Percentiles rank a stretch among this genome's conserved stretches.
Conservation (phyloP, 1,140 invertebrate genomes). For the Planococcus citri region DNA sequence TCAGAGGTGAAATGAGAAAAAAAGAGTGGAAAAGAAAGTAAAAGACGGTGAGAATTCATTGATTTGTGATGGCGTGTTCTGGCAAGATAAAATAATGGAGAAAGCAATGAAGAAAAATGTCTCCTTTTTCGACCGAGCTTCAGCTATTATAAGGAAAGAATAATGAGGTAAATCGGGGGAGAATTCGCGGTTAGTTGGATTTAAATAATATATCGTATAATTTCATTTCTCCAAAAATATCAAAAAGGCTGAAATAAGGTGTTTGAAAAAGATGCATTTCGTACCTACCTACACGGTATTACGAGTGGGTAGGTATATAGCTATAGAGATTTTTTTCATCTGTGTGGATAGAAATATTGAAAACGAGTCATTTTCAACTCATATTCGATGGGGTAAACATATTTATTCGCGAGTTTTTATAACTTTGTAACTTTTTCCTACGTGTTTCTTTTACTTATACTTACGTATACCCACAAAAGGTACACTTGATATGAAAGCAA, state of each 20-base stretch:
- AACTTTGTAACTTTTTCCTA: no score
- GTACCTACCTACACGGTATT: no score
- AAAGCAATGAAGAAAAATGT: conserved; percentile 7
- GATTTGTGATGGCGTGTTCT: conserved; percentile 6
- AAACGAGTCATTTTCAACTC: no score
- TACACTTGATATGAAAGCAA: no score
- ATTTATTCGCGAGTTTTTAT: no score
- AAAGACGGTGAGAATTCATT: conserved; percentile 7
- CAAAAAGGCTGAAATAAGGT: neutral
- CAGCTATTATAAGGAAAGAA: conserved; percentile 7
- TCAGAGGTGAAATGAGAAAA: neutral
- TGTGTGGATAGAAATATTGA: no score
- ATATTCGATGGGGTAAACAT: no score
- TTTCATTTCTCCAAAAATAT: neutral
- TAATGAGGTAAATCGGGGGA: conserved; percentile 1
- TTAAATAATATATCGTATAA: conserved; percentile 8
- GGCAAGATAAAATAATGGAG: conserved; percentile 3
- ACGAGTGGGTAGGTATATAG: no score
- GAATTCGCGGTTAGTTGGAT: conserved; percentile 1
- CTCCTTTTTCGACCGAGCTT: conserved; percentile 1
- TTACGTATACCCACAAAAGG: no score
- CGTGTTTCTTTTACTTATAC: no score
- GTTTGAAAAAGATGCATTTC: neutral
- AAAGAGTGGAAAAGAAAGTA: neutral
- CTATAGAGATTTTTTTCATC: no score